Base-by-base conservation (phyloP, 2,888 invertebrate genomes). In the Torymus tubicola region DNA sequence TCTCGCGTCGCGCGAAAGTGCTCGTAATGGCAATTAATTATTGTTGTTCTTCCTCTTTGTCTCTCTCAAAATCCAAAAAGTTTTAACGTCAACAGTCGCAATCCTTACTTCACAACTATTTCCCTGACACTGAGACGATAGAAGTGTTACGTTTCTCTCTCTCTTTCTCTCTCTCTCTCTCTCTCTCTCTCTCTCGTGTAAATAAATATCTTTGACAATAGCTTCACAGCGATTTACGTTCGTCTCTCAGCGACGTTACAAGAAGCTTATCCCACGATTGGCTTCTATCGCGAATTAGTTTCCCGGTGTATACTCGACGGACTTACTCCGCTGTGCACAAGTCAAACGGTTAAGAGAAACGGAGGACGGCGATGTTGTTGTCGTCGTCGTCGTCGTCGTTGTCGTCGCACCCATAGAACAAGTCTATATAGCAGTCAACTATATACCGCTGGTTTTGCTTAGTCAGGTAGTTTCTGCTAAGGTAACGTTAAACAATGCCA, bases 151-250 rank as follows among this genome's bases (percentile, higher is more conserved):
- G n/a, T 67, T n/a, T 13, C 50, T 11, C 14, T 64, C 31, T n/a
- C n/a, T 65, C 57, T 68, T 67, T 67, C 31, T 71, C 67, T 71
- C 72, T 50, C 67, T 67, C 18, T 67, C 31, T 71, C 67, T 71
- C 72, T 50, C 67, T 67, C 18, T 13, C 50, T 11, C 14, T 64
- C 31, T n/a, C n/a, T 65, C 57, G 68, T 67, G 71, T 50, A 72
- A 81, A 69, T 68, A 81, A 81, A 81, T 81, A 68, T 75, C 50
- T 13, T 69, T 65, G 74, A 65, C 61, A 80, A 73, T 81, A 76
- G 81, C 61, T 83, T 81, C 71, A 72, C 77, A 80, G 65, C 76
- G 77, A 82, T 80, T 81, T 78, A 60, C 61, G 61, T 57, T 76
- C 70, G 21, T 76, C 79, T 74, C 61, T 74, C 61, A 52, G 65